Evolutionary conservation across 2,113 vertebrate species (phyloP), one percentile per base, ranked within the genome.

Genomic region (Actinemys pallida): DNA sequence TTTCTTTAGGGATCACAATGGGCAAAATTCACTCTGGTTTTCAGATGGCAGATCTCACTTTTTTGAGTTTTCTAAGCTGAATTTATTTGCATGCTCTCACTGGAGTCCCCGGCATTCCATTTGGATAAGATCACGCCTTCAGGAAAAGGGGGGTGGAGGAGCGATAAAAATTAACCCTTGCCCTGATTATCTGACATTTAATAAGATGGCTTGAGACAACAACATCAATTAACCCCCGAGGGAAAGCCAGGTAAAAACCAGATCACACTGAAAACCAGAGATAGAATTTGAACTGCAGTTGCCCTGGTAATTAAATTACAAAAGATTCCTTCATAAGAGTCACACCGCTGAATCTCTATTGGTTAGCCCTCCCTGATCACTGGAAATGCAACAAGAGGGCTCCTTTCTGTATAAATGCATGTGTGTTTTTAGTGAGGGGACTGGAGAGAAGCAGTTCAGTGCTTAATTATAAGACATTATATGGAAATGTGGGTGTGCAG

Each of bases 41-140:
- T 75, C 4, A 25, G 16, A 69, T 0, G 83, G 8, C 3, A 83
- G 50, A 80, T 83, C 88, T 88, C 4, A 22, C 19, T 14, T 45
- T 27, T 75, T 24, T 92, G 54, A 25, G 88, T 13, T 72, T 56
- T 95, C 81, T 10, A 83, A 94, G 52, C 31, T 69, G 62, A 17
- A 85, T 47, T 84, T 80, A 50, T 62, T 95, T 54, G 84, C 86
- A 69, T 11, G 96, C 90, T 29, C 78, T 83, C 90, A 81, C 47
- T 92, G 90, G 92, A 96, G 86, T 52, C 86, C 90, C 90, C 88
- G 79, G 93, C 96, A 96, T 97, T 97, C 96, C 96, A 89, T 92
- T 94, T 92, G 92, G 20, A 69, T 96, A 83, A 96, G 94, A 89
- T 96, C 97, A 97, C 89, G 96, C 93, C 94, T 97, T 90, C 94